These are phyloP conservation scores for Phyllotreta cruciferae DNA, from an alignment of 2,888 invertebrate species.

Conservation along the genomic window DNA sequence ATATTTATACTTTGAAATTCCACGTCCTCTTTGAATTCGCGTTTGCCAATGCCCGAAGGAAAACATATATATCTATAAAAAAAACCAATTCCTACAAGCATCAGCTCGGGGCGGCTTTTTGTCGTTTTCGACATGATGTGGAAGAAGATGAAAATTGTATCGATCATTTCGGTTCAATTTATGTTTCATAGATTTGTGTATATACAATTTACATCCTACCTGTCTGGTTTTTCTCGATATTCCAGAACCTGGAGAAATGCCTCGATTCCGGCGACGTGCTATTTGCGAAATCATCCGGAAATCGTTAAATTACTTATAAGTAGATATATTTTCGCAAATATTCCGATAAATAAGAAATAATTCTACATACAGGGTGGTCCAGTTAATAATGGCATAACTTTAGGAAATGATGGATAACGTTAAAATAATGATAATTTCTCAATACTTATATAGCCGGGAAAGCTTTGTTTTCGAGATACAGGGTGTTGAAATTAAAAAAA, in stretches of 20 bases:
- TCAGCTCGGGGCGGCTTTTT: constrained; percentile 23
- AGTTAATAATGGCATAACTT: too few relatives aligned
- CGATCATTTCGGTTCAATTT: constrained; percentile 27
- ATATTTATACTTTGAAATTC: too few relatives aligned
- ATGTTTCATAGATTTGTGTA: constrained; percentile 23
- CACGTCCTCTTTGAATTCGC: constrained; percentile 13
- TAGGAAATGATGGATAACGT: too few relatives aligned
- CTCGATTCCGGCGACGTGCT: background rate
- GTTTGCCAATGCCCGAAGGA: constrained; percentile 8
- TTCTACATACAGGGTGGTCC: too few relatives aligned
- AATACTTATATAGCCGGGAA: too few relatives aligned
- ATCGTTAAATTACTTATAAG: too few relatives aligned
- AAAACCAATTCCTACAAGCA: constrained; percentile 26
- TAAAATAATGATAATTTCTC: too few relatives aligned
- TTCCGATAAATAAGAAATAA: too few relatives aligned
- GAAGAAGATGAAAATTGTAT: constrained; percentile 32
- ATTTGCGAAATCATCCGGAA: too few relatives aligned
- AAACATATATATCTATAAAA: constrained; percentile 6
- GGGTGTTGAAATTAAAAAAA: too few relatives aligned
- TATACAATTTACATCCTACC: constrained; percentile 19
- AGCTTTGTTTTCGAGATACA: too few relatives aligned
- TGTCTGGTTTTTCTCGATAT: constrained; percentile 13
- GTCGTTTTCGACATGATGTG: constrained; percentile 19
- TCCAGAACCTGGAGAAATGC: constrained; percentile 6
- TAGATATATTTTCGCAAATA: too few relatives aligned